Percentiles rank a stretch among this genome's conserved stretches.
phyloP scores from a whole-genome alignment of 2,888 invertebrate genomes.

The Tanytarsus gracilentus region DNA sequence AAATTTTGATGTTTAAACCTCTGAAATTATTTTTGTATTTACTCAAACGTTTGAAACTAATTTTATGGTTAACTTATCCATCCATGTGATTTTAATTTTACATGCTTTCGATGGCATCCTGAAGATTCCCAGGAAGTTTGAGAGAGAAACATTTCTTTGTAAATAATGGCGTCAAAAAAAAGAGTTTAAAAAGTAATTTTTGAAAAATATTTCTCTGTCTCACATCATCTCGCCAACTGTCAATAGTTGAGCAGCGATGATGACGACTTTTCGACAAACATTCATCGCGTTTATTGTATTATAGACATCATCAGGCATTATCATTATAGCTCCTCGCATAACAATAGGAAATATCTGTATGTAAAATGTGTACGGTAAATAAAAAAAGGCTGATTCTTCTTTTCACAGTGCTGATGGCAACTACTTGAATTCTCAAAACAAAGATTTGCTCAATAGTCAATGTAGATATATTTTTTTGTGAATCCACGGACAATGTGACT shows the following conservation, averaged over 20 bases:
- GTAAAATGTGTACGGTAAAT: constrained; percentile 20
- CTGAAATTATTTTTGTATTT: too few species aligned
- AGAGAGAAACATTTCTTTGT: background rate
- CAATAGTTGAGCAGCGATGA: constrained; percentile 21
- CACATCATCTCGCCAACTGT: too few species aligned
- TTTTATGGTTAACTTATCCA: constrained; percentile 22
- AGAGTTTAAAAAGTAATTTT: constrained; percentile 11
- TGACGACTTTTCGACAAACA: constrained; percentile 25
- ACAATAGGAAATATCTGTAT: background rate
- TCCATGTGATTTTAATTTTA: constrained; percentile 17
- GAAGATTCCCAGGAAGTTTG: background rate
- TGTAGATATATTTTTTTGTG: constrained; percentile 4
- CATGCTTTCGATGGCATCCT: background rate
- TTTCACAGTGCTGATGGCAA: constrained; percentile 10
- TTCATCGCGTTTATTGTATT: constrained; percentile 12
- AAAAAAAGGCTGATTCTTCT: constrained; percentile 19
- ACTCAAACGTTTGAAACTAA: constrained; percentile 22
- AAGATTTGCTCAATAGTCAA: constrained; percentile 4
- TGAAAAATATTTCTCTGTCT: too few species aligned
- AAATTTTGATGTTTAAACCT: too few species aligned
- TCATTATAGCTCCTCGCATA: background rate
- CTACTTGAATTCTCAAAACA: constrained; percentile 28
- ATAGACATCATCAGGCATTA: constrained; percentile 18
- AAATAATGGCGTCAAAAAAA: constrained; percentile 27
- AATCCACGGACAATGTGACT: background rate